phyloP scores from a whole-genome alignment of 2,113 vertebrate genomes.

The Cololabis saira region DNA sequence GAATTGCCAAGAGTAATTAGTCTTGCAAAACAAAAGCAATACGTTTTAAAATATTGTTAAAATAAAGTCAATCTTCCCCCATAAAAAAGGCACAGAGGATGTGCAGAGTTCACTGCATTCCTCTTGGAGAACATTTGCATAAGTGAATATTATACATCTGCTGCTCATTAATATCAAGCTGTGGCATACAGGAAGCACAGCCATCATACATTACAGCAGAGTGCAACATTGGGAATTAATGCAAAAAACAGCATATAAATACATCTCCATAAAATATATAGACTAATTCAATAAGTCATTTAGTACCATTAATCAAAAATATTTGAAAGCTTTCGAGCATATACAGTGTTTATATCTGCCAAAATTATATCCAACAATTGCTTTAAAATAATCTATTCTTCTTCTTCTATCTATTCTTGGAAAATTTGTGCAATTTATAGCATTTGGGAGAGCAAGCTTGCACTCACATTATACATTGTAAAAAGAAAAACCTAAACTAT shows the following conservation, averaged over 20 bases:
- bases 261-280: conserved; percentile 66
- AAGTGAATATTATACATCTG: conserved; percentile 79
- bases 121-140: conserved; percentile 71
- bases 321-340: conserved; percentile 61
- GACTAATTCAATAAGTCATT: conserved; percentile 55
- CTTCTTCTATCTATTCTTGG: conserved; percentile 55
- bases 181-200: conserved; percentile 41
- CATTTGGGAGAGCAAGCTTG: conserved; percentile 58
- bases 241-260: conserved; percentile 69
- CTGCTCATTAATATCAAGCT: conserved; percentile 66
- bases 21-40: conserved; percentile 37
- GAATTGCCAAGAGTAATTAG: conserved; percentile 24
- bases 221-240: conserved; percentile 60
- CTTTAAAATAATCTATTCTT: conserved; percentile 54
- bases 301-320: conserved; percentile 75
- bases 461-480: conserved; percentile 44
- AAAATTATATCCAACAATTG: conserved; percentile 60
- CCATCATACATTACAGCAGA: conserved; percentile 68
- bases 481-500: conserved; percentile 42
- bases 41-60: conserved; percentile 33
- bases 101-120: conserved; percentile 43
- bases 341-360: conserved; percentile 66
- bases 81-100: conserved; percentile 74
- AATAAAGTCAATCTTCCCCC: conserved; percentile 57
- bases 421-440: conserved; percentile 71